These are phyloP conservation scores for Taxidea taxus DNA, from an alignment of 2,113 vertebrate species.

Conservation along the genomic window DNA sequence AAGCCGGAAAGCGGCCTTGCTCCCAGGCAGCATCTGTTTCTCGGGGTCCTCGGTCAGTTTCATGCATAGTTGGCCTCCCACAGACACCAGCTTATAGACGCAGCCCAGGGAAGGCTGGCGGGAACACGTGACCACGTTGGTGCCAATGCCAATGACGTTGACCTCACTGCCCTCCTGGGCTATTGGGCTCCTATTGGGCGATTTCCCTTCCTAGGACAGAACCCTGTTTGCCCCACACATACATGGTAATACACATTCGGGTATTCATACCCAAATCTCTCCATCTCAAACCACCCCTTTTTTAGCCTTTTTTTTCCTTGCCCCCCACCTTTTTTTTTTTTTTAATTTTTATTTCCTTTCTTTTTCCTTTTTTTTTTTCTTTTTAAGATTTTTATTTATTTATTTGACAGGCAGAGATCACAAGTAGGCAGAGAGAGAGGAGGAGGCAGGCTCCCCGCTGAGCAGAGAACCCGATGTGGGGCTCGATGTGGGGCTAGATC, in stretches of 20 bases:
- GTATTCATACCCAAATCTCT: neutral
- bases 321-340: neutral
- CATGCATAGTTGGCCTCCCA: conserved; percentile 88
- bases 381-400: too few relatives aligned
- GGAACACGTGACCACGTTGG: conserved; percentile 93
- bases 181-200: neutral
- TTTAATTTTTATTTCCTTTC: neutral
- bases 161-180: conserved; percentile 87
- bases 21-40: conserved; percentile 93
- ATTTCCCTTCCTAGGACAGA: neutral
- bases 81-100: conserved; percentile 96
- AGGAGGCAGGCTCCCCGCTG: too few relatives aligned
- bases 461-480: too few relatives aligned
- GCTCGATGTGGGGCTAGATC: too few relatives aligned
- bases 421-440: too few relatives aligned
- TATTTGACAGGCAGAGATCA: too few relatives aligned
- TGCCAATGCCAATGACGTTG: conserved; percentile 90
- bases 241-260: neutral
- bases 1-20: conserved; percentile 90
- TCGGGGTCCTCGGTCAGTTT: conserved; percentile 93
- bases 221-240: neutral
- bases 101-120: conserved; percentile 93
- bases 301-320: neutral
- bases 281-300: neutral
- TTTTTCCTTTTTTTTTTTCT: conserved; percentile 36